Evolutionary conservation across 2,888 invertebrate species (phyloP).

Genomic region (Drosophila neotestacea): DNA sequence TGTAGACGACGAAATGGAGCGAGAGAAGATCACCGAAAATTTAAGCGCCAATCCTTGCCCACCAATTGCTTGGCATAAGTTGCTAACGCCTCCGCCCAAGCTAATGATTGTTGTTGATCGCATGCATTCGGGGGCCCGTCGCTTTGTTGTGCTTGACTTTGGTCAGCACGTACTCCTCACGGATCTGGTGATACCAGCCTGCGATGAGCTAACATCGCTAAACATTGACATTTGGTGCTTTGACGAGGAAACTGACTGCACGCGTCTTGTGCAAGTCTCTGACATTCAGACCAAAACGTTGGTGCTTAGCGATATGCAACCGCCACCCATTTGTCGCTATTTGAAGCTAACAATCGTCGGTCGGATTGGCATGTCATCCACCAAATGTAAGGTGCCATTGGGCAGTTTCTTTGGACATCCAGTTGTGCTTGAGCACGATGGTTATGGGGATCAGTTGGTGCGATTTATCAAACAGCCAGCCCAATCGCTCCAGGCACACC

Average conservation of each 20-base stretch:
- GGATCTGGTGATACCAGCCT: conserved; percentile 93
- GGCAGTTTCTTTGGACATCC: conserved; percentile 98
- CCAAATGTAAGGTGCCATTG: conserved; percentile 94
- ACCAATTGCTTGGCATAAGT: conserved; percentile 90
- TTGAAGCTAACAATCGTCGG: conserved; percentile 97
- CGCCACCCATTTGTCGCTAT: conserved; percentile 94
- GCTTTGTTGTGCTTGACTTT: conserved; percentile 96
- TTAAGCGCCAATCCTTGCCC: conserved; percentile 63
- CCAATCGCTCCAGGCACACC: conserved; percentile 86
- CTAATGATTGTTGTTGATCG: conserved; percentile 95
- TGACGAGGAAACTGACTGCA: conserved; percentile 94
- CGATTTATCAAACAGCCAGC: conserved; percentile 79
- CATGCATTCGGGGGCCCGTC: conserved; percentile 97
- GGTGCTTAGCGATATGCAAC: conserved; percentile 94
- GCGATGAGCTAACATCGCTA: conserved; percentile 92
- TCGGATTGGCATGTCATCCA: conserved; percentile 95
- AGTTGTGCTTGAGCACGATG: conserved; percentile 90
- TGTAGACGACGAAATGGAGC: conserved; percentile 51
- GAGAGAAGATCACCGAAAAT: conserved; percentile 61
- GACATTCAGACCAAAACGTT: conserved; percentile 95
- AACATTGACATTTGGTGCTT: conserved; percentile 96
- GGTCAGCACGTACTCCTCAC: conserved; percentile 94
- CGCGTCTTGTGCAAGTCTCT: conserved; percentile 92
- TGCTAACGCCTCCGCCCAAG: conserved; percentile 92
- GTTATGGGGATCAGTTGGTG: conserved; percentile 83